These are phyloP conservation scores for Mus spicilegus DNA, from an alignment of 2,113 vertebrate species.

Conservation along the genomic window DNA sequence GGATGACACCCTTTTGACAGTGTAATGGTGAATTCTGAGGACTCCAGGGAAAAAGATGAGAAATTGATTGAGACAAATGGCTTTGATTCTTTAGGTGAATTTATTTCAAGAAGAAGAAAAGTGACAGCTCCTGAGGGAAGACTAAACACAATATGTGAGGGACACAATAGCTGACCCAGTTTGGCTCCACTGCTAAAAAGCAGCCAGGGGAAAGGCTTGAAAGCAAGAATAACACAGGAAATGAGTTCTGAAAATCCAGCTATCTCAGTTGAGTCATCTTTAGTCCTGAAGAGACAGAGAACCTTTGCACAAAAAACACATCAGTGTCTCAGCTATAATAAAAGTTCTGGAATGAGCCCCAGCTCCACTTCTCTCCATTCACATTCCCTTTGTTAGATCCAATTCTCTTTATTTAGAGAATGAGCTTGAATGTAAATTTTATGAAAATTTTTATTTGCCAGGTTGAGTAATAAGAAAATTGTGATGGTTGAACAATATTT, in stretches of 20 bases:
- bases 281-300: not conserved
- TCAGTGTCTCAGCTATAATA: conserved; percentile 21
- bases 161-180: conserved; percentile 71
- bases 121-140: conserved; percentile 63
- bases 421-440: conserved; percentile 41
- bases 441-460: conserved; percentile 57
- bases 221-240: conserved; percentile 69
- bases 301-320: not conserved
- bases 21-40: conserved; percentile 51
- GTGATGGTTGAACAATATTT: conserved; percentile 41
- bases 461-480: not conserved
- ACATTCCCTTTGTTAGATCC: not conserved
- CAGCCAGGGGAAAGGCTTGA: conserved; percentile 27
- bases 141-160: conserved; percentile 58
- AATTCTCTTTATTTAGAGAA: not conserved
- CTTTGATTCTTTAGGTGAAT: conserved; percentile 67
- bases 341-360: conserved; percentile 20
- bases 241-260: conserved; percentile 62
- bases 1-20: conserved; percentile 39
- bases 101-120: conserved; percentile 73
- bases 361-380: conserved; percentile 10
- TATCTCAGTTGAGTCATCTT: conserved; percentile 22
- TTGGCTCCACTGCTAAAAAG: conserved; percentile 65
- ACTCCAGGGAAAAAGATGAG: conserved; percentile 45
- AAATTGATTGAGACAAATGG: conserved; percentile 66